Evolutionary conservation across 2,888 invertebrate species (phyloP).

Genomic region (Copidosoma aretas): DNA sequence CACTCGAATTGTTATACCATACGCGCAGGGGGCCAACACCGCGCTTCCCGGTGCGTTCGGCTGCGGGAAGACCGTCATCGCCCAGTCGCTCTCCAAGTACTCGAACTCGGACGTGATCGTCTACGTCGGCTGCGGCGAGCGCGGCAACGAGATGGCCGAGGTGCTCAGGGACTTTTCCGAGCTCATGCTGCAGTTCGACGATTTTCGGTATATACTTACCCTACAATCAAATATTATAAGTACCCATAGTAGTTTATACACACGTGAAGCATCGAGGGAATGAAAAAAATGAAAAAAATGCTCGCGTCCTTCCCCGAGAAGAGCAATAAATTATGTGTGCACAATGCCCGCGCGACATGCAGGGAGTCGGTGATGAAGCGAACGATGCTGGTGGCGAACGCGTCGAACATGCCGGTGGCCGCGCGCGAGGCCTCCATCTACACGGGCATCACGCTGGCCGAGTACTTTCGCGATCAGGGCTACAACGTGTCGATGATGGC

Average conservation of each 20-base stretch:
- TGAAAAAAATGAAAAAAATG: no score
- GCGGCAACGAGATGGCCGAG: slow-evolving; percentile 79
- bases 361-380: slow-evolving; percentile 76
- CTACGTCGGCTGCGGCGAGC: slow-evolving; percentile 78
- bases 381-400: slow-evolving; percentile 75
- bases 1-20: no score
- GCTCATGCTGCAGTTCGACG: slow-evolving; percentile 69
- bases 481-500: slow-evolving; percentile 94
- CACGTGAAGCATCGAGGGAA: no score
- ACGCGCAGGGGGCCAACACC: slow-evolving; percentile 77
- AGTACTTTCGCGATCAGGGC: slow-evolving; percentile 98
- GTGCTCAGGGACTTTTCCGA: slow-evolving; percentile 75
- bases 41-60: slow-evolving; percentile 83
- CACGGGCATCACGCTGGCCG: slow-evolving; percentile 95
- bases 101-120: slow-evolving; percentile 77
- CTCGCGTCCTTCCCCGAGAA: no score
- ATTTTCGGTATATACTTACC: slow-evolving; percentile 56
- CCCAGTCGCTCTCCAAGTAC: slow-evolving; percentile 75
- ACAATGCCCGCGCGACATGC: no score
- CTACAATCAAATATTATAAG: no score
- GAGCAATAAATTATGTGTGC: no score
- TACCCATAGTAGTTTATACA: no score
- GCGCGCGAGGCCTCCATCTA: slow-evolving; percentile 99
- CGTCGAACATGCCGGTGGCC: slow-evolving; percentile 93
- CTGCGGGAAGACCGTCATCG: slow-evolving; percentile 78